These are phyloP conservation scores for Anticlea derivata DNA, from an alignment of 2,888 invertebrate species.

Conservation along the genomic window DNA sequence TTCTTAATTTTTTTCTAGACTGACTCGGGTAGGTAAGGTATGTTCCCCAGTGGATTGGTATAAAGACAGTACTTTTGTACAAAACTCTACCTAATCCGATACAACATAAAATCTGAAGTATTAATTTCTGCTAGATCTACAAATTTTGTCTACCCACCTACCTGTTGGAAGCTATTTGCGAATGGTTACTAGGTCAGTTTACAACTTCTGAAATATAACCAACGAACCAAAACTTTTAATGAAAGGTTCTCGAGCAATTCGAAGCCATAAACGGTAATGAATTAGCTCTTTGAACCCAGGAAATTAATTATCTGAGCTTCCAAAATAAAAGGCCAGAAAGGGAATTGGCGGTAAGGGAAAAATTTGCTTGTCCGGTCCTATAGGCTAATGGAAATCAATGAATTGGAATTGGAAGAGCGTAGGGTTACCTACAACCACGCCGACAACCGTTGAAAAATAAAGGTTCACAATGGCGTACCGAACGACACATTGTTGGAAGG, in stretches of 20 bases:
- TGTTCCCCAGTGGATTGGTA: too few relatives aligned
- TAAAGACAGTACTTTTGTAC: too few relatives aligned
- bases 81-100: too few relatives aligned
- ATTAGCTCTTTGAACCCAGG: slow-evolving; percentile 41
- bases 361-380: slow-evolving; percentile 20
- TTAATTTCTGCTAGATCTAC: background rate
- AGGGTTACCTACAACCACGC: background rate
- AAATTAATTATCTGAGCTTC: slow-evolving; percentile 35
- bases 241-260: slow-evolving; percentile 44
- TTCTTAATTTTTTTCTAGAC: too few relatives aligned
- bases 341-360: slow-evolving; percentile 30
- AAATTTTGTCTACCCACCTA: background rate
- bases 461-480: too few relatives aligned
- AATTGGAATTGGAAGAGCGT: slow-evolving; percentile 38
- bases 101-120: too few relatives aligned
- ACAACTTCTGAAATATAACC: slow-evolving; percentile 45
- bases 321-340: slow-evolving; percentile 27
- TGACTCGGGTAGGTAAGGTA: too few relatives aligned
- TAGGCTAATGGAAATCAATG: slow-evolving; percentile 43
- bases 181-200: slow-evolving; percentile 14
- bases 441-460: too few relatives aligned
- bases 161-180: background rate
- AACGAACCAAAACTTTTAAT: slow-evolving; percentile 45
- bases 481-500: too few relatives aligned
- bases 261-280: slow-evolving; percentile 42